phyloP scores from a whole-genome alignment of 2,113 vertebrate genomes.

The Phoxinus phoxinus region DNA sequence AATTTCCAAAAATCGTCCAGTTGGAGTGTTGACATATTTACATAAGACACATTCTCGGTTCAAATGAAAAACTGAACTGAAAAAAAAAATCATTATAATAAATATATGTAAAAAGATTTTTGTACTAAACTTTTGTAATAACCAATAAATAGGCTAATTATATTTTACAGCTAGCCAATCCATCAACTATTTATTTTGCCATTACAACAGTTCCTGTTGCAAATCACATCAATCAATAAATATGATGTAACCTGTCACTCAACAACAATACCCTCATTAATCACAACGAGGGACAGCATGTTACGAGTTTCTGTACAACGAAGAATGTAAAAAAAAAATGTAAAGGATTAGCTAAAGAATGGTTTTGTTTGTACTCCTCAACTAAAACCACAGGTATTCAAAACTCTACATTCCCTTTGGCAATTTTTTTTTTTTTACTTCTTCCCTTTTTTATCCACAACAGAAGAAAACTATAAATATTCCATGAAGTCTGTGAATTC shows the following conservation, averaged over 20 bases:
- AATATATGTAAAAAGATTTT: too few species aligned
- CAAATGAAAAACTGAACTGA: too few species aligned
- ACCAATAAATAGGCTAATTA: too few species aligned
- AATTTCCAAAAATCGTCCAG: not conserved
- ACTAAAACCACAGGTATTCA: conserved; percentile 44
- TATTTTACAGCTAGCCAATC: not conserved
- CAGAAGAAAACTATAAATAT: conserved; percentile 24
- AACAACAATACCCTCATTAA: not conserved
- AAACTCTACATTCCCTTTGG: conserved; percentile 31
- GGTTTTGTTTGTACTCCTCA: conserved; percentile 47
- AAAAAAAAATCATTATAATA: too few species aligned
- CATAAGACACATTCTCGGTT: not conserved
- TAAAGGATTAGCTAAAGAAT: not conserved
- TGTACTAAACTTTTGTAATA: too few species aligned
- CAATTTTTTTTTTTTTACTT: not conserved
- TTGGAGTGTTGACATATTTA: not conserved
- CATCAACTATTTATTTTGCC: not conserved
- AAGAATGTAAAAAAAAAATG: not conserved
- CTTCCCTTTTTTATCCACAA: not conserved
- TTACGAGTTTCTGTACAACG: not conserved
- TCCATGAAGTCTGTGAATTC: conserved; percentile 1
- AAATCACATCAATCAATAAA: not conserved
- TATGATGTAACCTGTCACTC: not conserved
- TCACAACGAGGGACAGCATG: not conserved
- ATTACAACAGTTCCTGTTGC: not conserved